A percentile compares a stretch with the other conserved stretches of the same genome.
Evolutionary conservation across 2,888 invertebrate species (phyloP).

Genomic region (Apomyelois bistriatella): DNA sequence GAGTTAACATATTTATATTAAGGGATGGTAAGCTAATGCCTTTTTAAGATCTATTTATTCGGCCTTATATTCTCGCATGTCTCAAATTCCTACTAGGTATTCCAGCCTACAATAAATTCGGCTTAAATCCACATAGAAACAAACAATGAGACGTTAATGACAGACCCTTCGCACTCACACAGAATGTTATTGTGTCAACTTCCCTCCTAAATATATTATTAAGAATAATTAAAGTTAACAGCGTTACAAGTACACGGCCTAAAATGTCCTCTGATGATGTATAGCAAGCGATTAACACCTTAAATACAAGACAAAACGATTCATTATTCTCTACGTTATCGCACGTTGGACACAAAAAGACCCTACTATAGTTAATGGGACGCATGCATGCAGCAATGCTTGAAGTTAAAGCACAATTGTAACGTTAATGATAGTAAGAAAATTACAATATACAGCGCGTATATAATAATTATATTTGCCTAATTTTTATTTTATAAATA

Average conservation of each 20-base stretch:
- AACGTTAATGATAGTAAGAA: conserved; percentile 19
- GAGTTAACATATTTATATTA: too few species aligned
- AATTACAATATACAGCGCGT: too few species aligned
- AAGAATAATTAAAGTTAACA: conserved; percentile 31
- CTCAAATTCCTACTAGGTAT: conserved; percentile 3
- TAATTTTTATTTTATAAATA: too few species aligned
- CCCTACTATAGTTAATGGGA: conserved; percentile 45
- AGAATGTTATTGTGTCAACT: conserved; percentile 21
- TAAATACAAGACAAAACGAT: conserved; percentile 41
- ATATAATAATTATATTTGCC: too few species aligned
- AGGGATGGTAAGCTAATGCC: too few species aligned
- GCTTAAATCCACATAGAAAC: conserved; percentile 17
- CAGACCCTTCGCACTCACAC: conserved; percentile 21
- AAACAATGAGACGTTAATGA: conserved; percentile 25
- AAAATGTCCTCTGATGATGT: conserved; percentile 25
- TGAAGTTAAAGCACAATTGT: conserved; percentile 45
- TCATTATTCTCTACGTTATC: conserved; percentile 37
- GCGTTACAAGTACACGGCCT: conserved; percentile 21
- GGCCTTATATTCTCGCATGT: not conserved
- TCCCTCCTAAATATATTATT: conserved; percentile 21
- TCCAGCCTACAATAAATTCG: conserved; percentile 9
- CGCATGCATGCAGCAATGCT: conserved; percentile 46
- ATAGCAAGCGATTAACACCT: conserved; percentile 45
- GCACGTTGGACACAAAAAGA: conserved; percentile 43
- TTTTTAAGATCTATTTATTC: too few species aligned